A percentile compares a stretch with the other conserved stretches of the same genome.
Evolutionary conservation across 2,113 vertebrate species (phyloP).

Genomic region (Myotis davidii): DNA sequence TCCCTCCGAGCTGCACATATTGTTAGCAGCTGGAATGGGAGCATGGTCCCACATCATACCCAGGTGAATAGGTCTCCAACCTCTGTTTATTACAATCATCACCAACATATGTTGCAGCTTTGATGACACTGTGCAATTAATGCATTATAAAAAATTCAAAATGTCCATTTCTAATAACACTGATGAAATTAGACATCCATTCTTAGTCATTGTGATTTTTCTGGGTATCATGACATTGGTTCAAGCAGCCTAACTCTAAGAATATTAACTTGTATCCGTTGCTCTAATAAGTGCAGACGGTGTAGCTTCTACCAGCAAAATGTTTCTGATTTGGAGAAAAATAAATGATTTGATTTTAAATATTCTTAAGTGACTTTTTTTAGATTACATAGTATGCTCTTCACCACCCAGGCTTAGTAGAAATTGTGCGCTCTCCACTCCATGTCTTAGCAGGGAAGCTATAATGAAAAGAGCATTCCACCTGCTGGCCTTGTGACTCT

Average conservation of each 20-base stretch:
- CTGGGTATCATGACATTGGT: background rate
- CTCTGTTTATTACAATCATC: background rate
- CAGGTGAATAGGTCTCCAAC: background rate
- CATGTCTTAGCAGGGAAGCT: background rate
- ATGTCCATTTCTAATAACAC: background rate
- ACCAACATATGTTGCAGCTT: background rate
- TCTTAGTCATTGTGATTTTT: background rate
- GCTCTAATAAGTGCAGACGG: background rate
- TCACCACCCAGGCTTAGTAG: background rate
- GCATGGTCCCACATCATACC: fast-evolving
- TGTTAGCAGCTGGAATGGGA: fast-evolving
- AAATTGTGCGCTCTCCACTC: background rate
- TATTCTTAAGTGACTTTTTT: background rate
- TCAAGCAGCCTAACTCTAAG: background rate
- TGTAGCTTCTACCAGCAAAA: background rate
- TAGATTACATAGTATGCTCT: background rate
- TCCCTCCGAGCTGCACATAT: background rate
- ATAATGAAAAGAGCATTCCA: background rate
- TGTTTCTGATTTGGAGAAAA: background rate
- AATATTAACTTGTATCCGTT: background rate
- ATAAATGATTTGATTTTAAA: background rate
- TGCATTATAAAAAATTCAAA: background rate
- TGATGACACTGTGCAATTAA: background rate
- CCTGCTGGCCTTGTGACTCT: no score
- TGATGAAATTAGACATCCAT: background rate